Evolutionary conservation across 1,140 invertebrate species (phyloP).

Genomic region (Maconellicoccus hirsutus): DNA sequence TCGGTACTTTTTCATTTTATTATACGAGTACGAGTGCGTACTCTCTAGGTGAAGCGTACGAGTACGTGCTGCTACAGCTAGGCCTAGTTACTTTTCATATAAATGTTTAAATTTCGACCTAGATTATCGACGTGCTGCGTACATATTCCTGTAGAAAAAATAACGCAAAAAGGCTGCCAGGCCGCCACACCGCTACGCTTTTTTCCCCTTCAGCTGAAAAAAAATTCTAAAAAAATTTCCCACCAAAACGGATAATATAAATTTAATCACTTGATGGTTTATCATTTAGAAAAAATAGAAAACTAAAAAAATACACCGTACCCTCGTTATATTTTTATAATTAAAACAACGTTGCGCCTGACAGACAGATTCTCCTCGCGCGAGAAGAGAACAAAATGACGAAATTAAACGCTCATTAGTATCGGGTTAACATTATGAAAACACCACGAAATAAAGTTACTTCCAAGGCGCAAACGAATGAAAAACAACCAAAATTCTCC

Average conservation of each 20-base stretch:
- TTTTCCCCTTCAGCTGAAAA: neutral
- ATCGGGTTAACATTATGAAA: constrained; percentile 1
- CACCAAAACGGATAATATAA: neutral
- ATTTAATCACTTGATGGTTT: neutral
- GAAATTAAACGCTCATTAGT: constrained; percentile 9
- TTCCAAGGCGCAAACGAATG: neutral
- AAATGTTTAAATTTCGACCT: no score
- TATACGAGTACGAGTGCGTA: neutral
- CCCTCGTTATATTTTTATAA: constrained; percentile 1
- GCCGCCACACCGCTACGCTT: neutral
- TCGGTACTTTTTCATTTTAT: neutral
- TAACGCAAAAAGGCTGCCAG: neutral
- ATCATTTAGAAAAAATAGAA: neutral
- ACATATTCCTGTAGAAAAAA: no score
- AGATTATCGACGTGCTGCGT: no score
- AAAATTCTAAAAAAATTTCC: no score
- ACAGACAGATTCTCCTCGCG: neutral
- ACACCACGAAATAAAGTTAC: neutral
- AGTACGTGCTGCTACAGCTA: neutral
- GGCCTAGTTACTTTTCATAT: neutral
- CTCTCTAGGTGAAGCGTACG: neutral
- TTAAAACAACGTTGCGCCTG: constrained; percentile 1
- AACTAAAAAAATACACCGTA: neutral
- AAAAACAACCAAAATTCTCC: neutral
- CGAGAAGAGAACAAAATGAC: neutral